phyloP scores from a whole-genome alignment of 2,888 invertebrate genomes.

The Mechanitis mazaeus region DNA sequence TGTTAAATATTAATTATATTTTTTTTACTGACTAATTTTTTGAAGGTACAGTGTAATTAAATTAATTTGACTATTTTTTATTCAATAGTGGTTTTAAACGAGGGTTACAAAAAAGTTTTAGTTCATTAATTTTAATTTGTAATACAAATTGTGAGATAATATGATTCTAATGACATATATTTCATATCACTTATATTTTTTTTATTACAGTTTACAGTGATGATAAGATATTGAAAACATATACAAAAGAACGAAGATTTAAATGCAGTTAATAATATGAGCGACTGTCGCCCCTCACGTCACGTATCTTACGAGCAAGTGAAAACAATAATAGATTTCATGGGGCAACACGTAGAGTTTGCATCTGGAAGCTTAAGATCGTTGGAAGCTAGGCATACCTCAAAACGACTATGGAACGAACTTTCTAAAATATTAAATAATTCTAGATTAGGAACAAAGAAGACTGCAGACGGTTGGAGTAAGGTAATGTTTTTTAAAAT shows the following conservation, averaged over 20 bases:
- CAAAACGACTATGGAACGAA: slow-evolving; percentile 53
- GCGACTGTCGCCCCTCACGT: slow-evolving; percentile 19
- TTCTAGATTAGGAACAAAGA: slow-evolving; percentile 44
- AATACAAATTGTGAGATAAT: too few species aligned
- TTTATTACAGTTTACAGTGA: too few species aligned
- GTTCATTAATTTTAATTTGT: too few species aligned
- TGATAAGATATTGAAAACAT: too few species aligned
- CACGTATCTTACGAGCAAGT: slow-evolving; percentile 54
- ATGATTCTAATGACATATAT: too few species aligned
- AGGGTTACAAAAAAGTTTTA: too few species aligned
- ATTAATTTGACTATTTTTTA: too few species aligned
- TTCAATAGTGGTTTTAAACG: too few species aligned
- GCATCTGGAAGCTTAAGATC: slow-evolving; percentile 50
- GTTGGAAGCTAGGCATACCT: slow-evolving; percentile 49
- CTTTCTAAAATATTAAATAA: slow-evolving; percentile 47
- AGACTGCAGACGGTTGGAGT: slow-evolving; percentile 57
- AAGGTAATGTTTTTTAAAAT: slow-evolving; percentile 40
- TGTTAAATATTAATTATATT: too few species aligned
- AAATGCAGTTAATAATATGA: slow-evolving; percentile 16
- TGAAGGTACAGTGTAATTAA: too few species aligned
- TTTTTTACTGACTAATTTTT: too few species aligned
- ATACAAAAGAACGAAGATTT: neutral
- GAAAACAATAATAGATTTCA: slow-evolving; percentile 54
- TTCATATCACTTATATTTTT: too few species aligned
- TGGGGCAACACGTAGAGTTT: slow-evolving; percentile 55